Evolutionary conservation across 2,113 vertebrate species (phyloP).

Genomic region (Eretmochelys imbricata): DNA sequence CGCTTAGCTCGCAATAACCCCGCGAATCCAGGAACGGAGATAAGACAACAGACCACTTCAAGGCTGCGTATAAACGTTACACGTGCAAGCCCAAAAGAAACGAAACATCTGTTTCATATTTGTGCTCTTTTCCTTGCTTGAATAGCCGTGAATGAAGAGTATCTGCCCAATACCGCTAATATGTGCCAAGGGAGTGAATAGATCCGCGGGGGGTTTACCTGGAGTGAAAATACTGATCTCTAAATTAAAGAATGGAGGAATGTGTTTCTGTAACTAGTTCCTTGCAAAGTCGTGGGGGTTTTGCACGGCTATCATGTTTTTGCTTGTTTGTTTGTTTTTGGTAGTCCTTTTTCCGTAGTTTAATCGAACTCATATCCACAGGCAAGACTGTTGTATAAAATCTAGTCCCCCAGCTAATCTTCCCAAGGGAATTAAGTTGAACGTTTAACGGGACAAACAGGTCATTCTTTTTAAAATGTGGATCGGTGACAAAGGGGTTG

Average conservation of each 20-base stretch:
- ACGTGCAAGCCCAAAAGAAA: not conserved
- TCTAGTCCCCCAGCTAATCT: not conserved
- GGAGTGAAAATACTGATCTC: not conserved
- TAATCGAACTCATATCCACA: not conserved
- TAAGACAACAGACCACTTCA: not conserved
- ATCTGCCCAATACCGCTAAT: not conserved
- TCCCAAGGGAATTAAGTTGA: not conserved
- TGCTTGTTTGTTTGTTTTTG: not conserved
- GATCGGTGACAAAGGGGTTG: not conserved
- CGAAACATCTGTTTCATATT: conserved; percentile 63
- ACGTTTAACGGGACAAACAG: not conserved
- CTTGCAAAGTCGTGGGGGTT: not conserved
- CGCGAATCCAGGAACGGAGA: not conserved
- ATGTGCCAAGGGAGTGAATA: not conserved
- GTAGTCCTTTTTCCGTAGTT: accelerated
- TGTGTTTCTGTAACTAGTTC: not conserved
- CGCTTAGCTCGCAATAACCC: not conserved
- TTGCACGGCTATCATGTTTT: not conserved
- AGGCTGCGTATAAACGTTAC: accelerated
- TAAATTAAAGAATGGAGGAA: not conserved
- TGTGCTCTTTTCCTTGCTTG: conserved; percentile 60
- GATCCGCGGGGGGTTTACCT: not conserved
- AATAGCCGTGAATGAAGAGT: conserved; percentile 39
- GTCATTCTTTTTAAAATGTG: not conserved
- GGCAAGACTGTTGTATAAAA: not conserved